Evolutionary conservation across 2,113 vertebrate genomes (phyloP).

Genomic region (Typhlomys cinereus): DNA sequence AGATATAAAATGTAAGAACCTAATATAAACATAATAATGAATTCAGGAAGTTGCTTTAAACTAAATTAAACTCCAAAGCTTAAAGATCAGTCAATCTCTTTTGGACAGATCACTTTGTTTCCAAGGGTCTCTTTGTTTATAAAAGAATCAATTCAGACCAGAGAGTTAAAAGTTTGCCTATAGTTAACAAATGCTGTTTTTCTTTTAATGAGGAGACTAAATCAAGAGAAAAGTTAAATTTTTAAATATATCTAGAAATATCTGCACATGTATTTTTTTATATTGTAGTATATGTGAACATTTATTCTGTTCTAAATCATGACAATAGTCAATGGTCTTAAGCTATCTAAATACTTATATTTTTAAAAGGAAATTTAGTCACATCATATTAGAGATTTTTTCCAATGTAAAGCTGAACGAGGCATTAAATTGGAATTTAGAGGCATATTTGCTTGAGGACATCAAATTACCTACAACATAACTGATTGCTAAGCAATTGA

Average conservation of each 20-base stretch:
- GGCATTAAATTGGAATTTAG: conserved; percentile 48
- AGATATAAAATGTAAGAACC: conserved; percentile 28
- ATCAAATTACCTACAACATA: background rate
- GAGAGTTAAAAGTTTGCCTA: conserved; percentile 9
- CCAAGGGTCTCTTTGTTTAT: background rate
- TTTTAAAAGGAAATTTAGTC: background rate
- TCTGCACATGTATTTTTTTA: background rate
- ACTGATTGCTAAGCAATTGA: conserved; percentile 29
- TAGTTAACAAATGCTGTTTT: background rate
- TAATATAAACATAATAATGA: background rate
- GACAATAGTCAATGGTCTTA: background rate
- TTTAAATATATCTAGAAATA: conserved; percentile 26
- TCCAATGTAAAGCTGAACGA: conserved; percentile 7
- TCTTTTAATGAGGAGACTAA: background rate
- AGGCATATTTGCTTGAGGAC: background rate
- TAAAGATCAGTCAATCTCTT: background rate
- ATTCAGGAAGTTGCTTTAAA: background rate
- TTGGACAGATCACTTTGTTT: background rate
- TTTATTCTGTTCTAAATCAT: conserved; percentile 47
- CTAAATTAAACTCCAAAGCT: background rate
- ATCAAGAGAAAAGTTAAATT: background rate
- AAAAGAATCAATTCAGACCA: conserved; percentile 1
- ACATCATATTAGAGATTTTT: conserved; percentile 2
- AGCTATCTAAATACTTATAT: background rate
- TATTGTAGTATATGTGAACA: conserved; percentile 33